Evolutionary conservation across 2,797 vertebrate species (phyloP).

Genomic region (Falco peregrinus): DNA sequence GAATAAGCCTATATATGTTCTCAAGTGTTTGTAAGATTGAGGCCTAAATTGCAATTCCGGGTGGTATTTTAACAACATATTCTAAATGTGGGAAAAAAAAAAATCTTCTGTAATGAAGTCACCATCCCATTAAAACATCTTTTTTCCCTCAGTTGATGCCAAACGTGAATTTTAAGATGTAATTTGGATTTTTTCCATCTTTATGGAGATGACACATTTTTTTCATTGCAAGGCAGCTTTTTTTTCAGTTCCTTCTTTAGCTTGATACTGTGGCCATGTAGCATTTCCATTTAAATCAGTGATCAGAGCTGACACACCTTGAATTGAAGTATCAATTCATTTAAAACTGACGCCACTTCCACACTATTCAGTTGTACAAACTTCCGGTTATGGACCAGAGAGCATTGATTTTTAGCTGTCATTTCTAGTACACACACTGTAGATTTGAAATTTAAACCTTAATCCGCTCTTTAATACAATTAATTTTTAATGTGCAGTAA

Average conservation of each 20-base stretch:
- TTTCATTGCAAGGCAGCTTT: constrained; percentile 33
- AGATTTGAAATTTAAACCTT: constrained; percentile 91
- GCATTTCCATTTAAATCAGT: constrained; percentile 51
- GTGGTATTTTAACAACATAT: not conserved
- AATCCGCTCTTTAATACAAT: constrained; percentile 91
- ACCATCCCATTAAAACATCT: constrained; percentile 46
- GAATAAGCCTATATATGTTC: not conserved
- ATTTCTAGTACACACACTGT: constrained; percentile 78
- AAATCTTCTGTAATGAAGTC: constrained; percentile 44
- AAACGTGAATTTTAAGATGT: constrained; percentile 16
- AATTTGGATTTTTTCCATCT: constrained; percentile 43
- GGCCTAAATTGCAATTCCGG: constrained; percentile 1
- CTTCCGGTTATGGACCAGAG: constrained; percentile 77
- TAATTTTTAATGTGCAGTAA: constrained; percentile 98
- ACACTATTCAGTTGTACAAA: not conserved
- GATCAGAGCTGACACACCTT: constrained; percentile 71
- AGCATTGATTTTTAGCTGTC: constrained; percentile 87
- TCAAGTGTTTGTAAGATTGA: not conserved
- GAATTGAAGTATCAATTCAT: constrained; percentile 71
- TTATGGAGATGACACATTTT: constrained; percentile 7
- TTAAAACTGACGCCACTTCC: constrained; percentile 72
- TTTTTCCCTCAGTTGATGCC: constrained; percentile 35
- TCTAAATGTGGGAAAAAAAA: constrained; percentile 3
- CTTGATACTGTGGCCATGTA: not conserved
- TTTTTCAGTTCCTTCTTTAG: constrained; percentile 16